phyloP scores from a whole-genome alignment of 2,113 vertebrate species.

The Cyanistes caeruleus region DNA sequence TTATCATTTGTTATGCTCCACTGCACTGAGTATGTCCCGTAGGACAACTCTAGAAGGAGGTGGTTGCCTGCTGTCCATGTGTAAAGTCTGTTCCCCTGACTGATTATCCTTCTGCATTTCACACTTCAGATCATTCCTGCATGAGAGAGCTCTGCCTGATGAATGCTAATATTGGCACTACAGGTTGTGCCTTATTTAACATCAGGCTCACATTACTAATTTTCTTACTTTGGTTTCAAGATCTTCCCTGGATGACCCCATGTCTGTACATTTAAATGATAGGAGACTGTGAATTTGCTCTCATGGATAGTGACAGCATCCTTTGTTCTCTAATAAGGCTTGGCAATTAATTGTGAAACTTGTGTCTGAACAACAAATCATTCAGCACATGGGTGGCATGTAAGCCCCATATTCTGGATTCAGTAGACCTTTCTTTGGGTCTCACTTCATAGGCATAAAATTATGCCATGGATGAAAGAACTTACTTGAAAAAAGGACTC shows the following conservation, averaged over 20 bases:
- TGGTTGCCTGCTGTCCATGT: neutral
- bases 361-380: neutral
- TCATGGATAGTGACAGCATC: neutral
- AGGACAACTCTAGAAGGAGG: neutral
- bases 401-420: neutral
- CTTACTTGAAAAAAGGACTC: neutral
- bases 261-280: neutral
- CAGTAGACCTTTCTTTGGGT: neutral
- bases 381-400: neutral
- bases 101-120: conserved; percentile 2
- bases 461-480: neutral
- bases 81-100: conserved; percentile 16
- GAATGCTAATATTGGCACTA: neutral
- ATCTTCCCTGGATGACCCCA: neutral
- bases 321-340: neutral
- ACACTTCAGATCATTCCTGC: neutral
- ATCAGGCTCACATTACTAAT: neutral
- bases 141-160: neutral
- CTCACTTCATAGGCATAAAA: neutral
- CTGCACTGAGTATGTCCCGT: neutral
- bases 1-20: conserved; percentile 15
- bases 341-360: neutral
- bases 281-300: neutral
- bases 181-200: neutral
- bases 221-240: neutral